phyloP scores from a whole-genome alignment of 2,113 vertebrate species.

The Nannospalax galili region DNA sequence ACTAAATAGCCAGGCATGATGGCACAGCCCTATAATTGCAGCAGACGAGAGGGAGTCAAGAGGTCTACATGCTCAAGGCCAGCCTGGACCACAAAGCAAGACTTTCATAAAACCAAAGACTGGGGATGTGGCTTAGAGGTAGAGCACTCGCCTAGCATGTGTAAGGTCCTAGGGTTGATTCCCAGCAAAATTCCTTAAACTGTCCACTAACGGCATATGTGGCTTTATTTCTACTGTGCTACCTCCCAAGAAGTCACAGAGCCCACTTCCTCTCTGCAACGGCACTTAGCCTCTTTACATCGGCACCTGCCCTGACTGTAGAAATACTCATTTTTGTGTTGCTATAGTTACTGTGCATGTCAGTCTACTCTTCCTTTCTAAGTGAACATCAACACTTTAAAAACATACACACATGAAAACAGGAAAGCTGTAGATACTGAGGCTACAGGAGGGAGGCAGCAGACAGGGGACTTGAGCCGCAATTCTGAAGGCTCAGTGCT shows the following conservation, averaged over 20 bases:
- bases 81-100: neutral
- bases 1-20: neutral
- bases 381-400: neutral
- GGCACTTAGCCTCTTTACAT: neutral
- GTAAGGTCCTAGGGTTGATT: neutral
- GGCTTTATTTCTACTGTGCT: neutral
- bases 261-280: neutral
- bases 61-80: neutral
- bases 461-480: neutral
- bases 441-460: neutral
- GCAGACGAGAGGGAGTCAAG: neutral
- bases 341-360: neutral
- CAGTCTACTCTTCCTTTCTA: neutral
- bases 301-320: neutral
- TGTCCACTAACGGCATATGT: neutral
- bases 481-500: neutral
- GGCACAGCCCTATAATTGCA: neutral
- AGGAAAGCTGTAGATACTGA: neutral
- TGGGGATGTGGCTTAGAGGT: too few relatives aligned
- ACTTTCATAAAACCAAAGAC: neutral
- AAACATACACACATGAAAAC: neutral
- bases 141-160: neutral
- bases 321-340: neutral
- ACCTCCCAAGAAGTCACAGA: neutral
- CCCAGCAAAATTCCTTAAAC: neutral